phyloP scores from a whole-genome alignment of 1,140 invertebrate species.

The Notospermus geniculatus region DNA sequence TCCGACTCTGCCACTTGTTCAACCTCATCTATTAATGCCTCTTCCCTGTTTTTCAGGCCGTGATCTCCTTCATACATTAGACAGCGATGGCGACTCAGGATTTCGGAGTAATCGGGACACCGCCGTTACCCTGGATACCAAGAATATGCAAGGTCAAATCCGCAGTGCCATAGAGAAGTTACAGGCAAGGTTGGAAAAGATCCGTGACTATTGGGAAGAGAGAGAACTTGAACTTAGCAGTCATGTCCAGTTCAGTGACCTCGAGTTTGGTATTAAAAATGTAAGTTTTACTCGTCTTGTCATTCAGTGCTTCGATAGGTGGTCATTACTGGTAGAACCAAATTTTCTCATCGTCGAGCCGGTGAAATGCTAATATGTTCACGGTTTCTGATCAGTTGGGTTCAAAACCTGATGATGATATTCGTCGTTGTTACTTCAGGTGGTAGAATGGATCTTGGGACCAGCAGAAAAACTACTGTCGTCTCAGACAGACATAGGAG shows the following conservation, averaged over 20 bases:
- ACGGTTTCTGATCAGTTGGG: too few species aligned
- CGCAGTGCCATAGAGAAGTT: constrained; percentile 50
- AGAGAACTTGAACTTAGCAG: constrained; percentile 64
- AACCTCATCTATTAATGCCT: too few species aligned
- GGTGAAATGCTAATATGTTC: too few species aligned
- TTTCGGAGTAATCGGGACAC: constrained; percentile 38
- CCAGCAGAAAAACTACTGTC: constrained; percentile 71
- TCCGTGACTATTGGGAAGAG: constrained; percentile 40
- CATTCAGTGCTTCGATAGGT: too few species aligned
- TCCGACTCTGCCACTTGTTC: too few species aligned
- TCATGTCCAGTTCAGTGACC: constrained; percentile 39
- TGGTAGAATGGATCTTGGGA: constrained; percentile 75
- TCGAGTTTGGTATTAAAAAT: constrained; percentile 43
- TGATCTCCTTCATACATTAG: constrained; percentile 37
- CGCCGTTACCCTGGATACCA: constrained; percentile 48
- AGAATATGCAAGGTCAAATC: constrained; percentile 51
- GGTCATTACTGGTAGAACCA: too few species aligned
- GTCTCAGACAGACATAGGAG: constrained; percentile 69
- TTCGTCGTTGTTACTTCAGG: constrained; percentile 38
- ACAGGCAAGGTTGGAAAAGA: constrained; percentile 42
- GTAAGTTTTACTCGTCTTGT: too few species aligned
- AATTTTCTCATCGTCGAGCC: too few species aligned
- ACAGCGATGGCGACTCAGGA: constrained; percentile 32
- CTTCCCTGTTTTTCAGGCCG: constrained; percentile 43
- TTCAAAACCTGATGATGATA: too few species aligned